Evolutionary conservation across 2,113 vertebrate genomes (phyloP).

Genomic region (Ochotona curzoniae): DNA sequence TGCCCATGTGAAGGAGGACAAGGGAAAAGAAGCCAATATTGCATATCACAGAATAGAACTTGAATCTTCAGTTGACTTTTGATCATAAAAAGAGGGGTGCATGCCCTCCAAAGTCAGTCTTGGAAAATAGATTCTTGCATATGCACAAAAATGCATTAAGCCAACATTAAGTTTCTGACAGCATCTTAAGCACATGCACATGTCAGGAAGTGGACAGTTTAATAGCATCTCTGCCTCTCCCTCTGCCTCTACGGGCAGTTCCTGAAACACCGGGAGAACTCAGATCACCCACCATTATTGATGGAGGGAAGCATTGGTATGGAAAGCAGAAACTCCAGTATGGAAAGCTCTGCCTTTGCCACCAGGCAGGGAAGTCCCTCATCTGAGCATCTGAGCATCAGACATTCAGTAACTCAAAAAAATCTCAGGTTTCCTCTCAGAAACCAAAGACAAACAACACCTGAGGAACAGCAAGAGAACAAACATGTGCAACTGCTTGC

Average conservation of each 20-base stretch:
- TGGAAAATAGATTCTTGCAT: constrained; percentile 83
- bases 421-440: background rate
- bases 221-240: constrained; percentile 66
- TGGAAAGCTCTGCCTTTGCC: background rate
- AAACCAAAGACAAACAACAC: constrained; percentile 35
- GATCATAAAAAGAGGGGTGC: constrained; percentile 76
- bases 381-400: background rate
- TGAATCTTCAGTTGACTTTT: constrained; percentile 83
- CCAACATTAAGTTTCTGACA: constrained; percentile 83
- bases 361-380: background rate
- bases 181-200: background rate
- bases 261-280: background rate
- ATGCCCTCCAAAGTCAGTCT: constrained; percentile 74
- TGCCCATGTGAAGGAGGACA: constrained; percentile 71
- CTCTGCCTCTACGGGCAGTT: rapidly evolving
- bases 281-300: constrained; percentile 34
- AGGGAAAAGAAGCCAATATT: constrained; percentile 49
- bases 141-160: constrained; percentile 82
- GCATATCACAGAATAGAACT: constrained; percentile 80
- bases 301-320: background rate
- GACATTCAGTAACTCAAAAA: constrained; percentile 4
- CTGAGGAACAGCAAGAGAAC: background rate
- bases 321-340: background rate
- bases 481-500: background rate
- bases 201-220: constrained; percentile 62